Evolutionary conservation across 2,113 vertebrate genomes (phyloP), one percentile per base, ranked within the genome.

Genomic region (Pionites leucogaster): DNA sequence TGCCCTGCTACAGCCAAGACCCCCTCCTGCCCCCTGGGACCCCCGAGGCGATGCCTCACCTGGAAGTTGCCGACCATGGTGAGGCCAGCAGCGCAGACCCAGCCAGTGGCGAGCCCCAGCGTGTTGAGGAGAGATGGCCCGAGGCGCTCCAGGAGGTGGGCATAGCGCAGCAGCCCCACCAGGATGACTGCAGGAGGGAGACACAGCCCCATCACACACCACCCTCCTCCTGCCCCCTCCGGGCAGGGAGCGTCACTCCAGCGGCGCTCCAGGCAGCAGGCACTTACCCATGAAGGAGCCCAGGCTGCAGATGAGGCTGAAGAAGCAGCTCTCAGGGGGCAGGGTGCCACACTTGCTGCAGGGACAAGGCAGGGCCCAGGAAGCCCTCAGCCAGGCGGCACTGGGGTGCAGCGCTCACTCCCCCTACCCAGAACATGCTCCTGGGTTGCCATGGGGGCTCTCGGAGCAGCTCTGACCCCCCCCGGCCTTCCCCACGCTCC

Each of bases 301-400:
- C 1, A 98, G 98, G 95, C 98, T 99, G 97, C 99, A 99, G 92
- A 99, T 98, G 91, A 99, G 98, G 90, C 98, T 99, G 98, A 99
- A 99, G 93, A 99, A 98, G 97, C 99, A 99, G 95, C 99, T 99
- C 94, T 99, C 99, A 0, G 99, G 99, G 29, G 99, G 98, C 64
- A 99, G 95, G 27, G 98, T 98, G 35, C 99, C 99, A 96, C 99
- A 99, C 95, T 99, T 99, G 96, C 99, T 99, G 96, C 4, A 4
- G 82, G 63, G 71, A 95, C 59, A 85, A 90, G 49, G 68, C 46
- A 62, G 71, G 72, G 37, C 35, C 42, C 79, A 2, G 9, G 7
- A 28, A 62, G 41, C 31, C 44, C 85, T 95, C 35, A 95, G 79
- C 60, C 0, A 2, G 28, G 64, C 9, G 12, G 8, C 24, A 37